Base-by-base conservation (phyloP, 2,113 vertebrate genomes). In the Antechinus stuartii region DNA sequence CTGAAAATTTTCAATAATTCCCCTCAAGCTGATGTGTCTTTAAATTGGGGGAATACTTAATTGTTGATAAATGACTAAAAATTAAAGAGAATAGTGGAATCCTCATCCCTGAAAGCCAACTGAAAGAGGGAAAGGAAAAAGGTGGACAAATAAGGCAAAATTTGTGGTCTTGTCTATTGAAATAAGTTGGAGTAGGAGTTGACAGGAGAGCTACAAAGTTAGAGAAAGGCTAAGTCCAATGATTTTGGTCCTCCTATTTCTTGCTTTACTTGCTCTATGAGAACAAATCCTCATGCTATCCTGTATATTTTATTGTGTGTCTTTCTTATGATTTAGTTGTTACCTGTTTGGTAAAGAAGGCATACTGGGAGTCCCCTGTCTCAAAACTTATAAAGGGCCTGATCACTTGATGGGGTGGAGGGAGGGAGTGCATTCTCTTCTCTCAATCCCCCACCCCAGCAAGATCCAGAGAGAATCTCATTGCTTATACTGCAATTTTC, bases 401-500 rank as follows among this genome's bases (percentile, higher is more conserved):
- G 35, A n/a, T 76, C 68, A n/a, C 11, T 6, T 1, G 14, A 76
- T 68, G 19, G 54, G 54, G 23, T 2, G 7, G 23, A 2, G 7
- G 25, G 61, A 2, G 57, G 35, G 1, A 2, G 16, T n/a, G 5
- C 7, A 76, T n/a, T 19, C 61, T 7, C 61, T 76, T 76, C 14
- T 76, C 30, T 35, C 0, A 0, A 6, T 84, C 19, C 16, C 68
- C 68, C 7, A n/a, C 68, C 68, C 68, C 35, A 1, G 0, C 0
- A 94, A 68, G 96, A 98, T 96, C 96, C 97, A 97, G 96, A 98
- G 96, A 98, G 97, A 97, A 98, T 95, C 98, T 98, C 98, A 98
- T 99, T 98, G 98, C 96, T 98, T 98, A 98, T 98, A 97, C 98
- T 97, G 98, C 98, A 98, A 96, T 98, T 98, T 98, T 98, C 68